Evolutionary conservation across 2,888 invertebrate species (phyloP), one percentile per base, ranked within the genome.

Genomic region (Vanessa cardui): DNA sequence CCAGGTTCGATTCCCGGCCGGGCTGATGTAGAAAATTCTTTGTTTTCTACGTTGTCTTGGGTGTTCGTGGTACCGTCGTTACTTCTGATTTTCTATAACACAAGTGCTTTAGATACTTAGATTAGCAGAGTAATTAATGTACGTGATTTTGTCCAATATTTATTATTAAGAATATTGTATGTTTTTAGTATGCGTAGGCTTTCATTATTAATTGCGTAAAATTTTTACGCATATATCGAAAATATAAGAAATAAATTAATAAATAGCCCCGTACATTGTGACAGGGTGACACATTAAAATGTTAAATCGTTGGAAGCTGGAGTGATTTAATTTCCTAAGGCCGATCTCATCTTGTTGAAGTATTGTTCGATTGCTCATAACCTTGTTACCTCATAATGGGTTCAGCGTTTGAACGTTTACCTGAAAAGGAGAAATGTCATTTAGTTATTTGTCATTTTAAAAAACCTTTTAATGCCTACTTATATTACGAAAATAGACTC

Each of bases 291-390:
- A 58, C 54, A 70, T 88, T 88, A 83, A 86, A 88, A 87, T 86
- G 86, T 83, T 83, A 84, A 86, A 83, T 81, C 81, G 77, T 72
- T 73, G 78, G 75, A 73, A 79, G 79, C 76, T 72, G 68, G 71
- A 76, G 76, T 80, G 86, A 88, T 89, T 88, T 87, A 88, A 90
- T 90, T 90, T 90, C 87, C 86, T 86, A 82, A 80, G 80, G 74
- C 77, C 77, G 81, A 81, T 76, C 72, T 74, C 70, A 75, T 75
- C 75, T 73, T 64, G 66, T 59, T 49, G 58, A 66, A 67, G 49
- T 45, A 64, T 70, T 71, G 68, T 71, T 62, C 63, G 68, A 68
- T 66, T 64, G 63, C 31, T 50, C 52, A 46, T 71, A 71, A 69
- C 69, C 50, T 58, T 26, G 64, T 71, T 69, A 69, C 71, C 64